Evolutionary conservation across 2,113 vertebrate genomes (phyloP), one percentile per base, ranked within the genome.

Genomic region (Pao palembangensis): DNA sequence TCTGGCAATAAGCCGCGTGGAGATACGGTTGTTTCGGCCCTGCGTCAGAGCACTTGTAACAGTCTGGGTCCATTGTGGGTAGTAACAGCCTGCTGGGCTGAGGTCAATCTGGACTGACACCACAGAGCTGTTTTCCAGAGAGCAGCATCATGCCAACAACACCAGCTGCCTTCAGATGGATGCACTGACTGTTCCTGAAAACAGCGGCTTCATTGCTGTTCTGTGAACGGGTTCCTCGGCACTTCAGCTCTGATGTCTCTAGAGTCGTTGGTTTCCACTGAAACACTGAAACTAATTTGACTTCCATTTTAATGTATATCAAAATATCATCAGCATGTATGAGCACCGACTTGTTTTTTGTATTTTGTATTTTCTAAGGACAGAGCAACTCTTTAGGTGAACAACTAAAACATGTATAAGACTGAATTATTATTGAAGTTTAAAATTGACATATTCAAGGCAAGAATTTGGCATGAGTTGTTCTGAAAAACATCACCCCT

Each of bases 21-120:
- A 25, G 23, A 25, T 28, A 28, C 6, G 25, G 6, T 28, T 2
- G 3, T 48, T 48, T 48, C 16, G 8, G n/a, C 10, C 18, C 41
- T 54, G 58, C 31, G 46, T 44, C 25, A 18, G 17, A 25, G 8
- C 20, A 41, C 38, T 15, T 68, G 25, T 51, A 31, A 48, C 57
- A 57, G 61, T 42, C 8, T 54, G 38, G 38, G 51, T 57, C 23
- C 34, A 31, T 17, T 17, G 3, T 28, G 41, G 16, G n/a, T 58
- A 23, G 8, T 56, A 48, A 51, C 44, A 61, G 62, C 62, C 51
- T 58, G 52, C 48, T 28, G 68, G 4, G 28, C 42, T 46, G 51
- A 73, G 38, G 66, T 68, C 60, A 71, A 54, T 64, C 34, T 46
- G 53, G 46, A 62, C 50, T 44, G 57, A 77, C 57, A 47, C 15